Evolutionary conservation across 2,888 invertebrate genomes (phyloP).

Genomic region (Carpatolechia fugitivella): DNA sequence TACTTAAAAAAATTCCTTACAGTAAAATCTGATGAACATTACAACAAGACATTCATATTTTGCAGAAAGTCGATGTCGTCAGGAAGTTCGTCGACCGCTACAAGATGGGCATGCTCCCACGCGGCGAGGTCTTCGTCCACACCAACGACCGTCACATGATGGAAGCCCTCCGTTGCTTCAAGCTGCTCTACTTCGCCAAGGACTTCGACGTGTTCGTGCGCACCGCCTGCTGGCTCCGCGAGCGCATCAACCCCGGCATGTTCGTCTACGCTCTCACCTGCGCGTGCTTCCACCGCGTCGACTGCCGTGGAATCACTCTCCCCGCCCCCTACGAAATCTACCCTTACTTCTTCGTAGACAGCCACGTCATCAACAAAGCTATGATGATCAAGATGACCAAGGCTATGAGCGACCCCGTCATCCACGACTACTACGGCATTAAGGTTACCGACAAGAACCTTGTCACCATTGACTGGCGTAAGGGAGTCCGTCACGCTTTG

Average conservation of each 20-base stretch:
- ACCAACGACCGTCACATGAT: conserved; percentile 80
- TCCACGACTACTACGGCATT: conserved; percentile 75
- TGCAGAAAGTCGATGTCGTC: conserved; percentile 77
- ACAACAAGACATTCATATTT: conserved; percentile 13
- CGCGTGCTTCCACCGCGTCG: conserved; percentile 83
- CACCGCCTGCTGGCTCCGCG: conserved; percentile 84
- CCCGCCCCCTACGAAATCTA: conserved; percentile 88
- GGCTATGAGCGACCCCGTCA: conserved; percentile 72
- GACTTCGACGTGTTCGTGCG: conserved; percentile 84
- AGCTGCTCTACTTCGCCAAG: conserved; percentile 82
- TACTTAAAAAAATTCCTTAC: too few relatives aligned
- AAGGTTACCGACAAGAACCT: conserved; percentile 75
- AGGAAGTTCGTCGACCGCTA: conserved; percentile 77
- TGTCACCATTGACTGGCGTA: conserved; percentile 83
- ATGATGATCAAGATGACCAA: conserved; percentile 82
- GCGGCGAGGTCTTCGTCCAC: conserved; percentile 80
- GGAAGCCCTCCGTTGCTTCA: conserved; percentile 81
- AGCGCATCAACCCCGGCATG: conserved; percentile 85
- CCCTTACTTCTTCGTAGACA: conserved; percentile 87
- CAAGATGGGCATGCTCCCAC: conserved; percentile 80
- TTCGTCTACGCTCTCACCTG: conserved; percentile 85
- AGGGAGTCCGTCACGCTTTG: conserved; percentile 77
- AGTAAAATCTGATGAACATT: neutral
- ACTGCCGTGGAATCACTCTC: conserved; percentile 82
- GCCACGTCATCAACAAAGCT: conserved; percentile 84